A percentile compares a stretch with the other conserved stretches of the same genome.
Conservation (phyloP, 1,140 invertebrate species). For the Cheumatopsyche charites region DNA sequence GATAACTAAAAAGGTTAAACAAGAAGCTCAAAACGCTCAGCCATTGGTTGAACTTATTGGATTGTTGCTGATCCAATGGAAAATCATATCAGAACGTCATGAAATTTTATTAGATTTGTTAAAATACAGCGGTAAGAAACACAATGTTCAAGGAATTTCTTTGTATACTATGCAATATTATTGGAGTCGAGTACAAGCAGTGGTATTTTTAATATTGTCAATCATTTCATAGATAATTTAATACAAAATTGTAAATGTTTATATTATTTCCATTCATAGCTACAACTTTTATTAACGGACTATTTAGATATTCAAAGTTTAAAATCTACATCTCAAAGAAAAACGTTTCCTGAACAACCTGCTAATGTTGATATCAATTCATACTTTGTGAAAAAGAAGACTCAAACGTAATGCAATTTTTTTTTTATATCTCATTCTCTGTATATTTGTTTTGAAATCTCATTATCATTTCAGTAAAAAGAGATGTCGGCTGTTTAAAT, state of each 20-base stretch:
- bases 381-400: slow-evolving; percentile 60
- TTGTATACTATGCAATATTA: slow-evolving; percentile 83
- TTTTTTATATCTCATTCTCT: background rate
- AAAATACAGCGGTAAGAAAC: slow-evolving; percentile 63
- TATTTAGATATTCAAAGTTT: slow-evolving; percentile 83
- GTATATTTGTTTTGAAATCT: background rate
- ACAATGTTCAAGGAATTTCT: slow-evolving; percentile 61
- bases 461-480: slow-evolving; percentile 58
- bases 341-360: slow-evolving; percentile 63
- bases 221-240: background rate
- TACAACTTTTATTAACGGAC: slow-evolving; percentile 79
- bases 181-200: slow-evolving; percentile 87
- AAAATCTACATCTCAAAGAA: slow-evolving; percentile 63
- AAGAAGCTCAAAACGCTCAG: slow-evolving; percentile 49
- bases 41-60: slow-evolving; percentile 65
- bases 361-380: slow-evolving; percentile 55
- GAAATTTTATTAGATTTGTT: slow-evolving; percentile 68
- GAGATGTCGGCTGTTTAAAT: slow-evolving; percentile 70
- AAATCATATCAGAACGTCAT: slow-evolving; percentile 74
- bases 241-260: slow-evolving; percentile 20
- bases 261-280: slow-evolving; percentile 59
- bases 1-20: slow-evolving; percentile 47
- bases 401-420: slow-evolving; percentile 59
- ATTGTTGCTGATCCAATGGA: slow-evolving; percentile 77
- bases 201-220: slow-evolving; percentile 62